Conservation (phyloP, 1,140 invertebrate genomes). For the Patella vulgata region DNA sequence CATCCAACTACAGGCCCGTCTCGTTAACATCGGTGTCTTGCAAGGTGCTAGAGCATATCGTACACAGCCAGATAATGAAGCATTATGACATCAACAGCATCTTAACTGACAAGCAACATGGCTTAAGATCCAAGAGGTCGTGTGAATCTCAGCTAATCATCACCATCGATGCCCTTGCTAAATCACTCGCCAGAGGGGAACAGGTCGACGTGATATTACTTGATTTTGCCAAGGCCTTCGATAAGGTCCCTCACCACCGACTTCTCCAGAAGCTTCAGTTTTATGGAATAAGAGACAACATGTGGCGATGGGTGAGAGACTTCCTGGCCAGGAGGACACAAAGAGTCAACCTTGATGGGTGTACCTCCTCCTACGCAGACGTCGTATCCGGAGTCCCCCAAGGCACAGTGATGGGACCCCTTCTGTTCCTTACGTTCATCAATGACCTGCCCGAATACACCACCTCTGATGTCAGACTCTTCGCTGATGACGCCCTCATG, state of each 20-base stretch:
- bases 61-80: conserved; percentile 17
- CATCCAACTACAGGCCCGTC: conserved; percentile 18
- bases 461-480: neutral
- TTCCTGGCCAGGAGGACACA: conserved; percentile 30
- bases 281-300: conserved; percentile 12
- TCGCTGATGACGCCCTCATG: conserved; percentile 17
- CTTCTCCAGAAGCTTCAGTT: neutral
- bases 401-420: conserved; percentile 29
- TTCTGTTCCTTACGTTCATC: conserved; percentile 32
- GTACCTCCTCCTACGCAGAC: conserved; percentile 3
- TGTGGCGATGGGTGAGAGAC: conserved; percentile 18
- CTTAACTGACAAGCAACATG: conserved; percentile 17
- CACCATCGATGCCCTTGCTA: conserved; percentile 13
- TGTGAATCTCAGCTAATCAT: conserved; percentile 17
- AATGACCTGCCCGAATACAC: conserved; percentile 25
- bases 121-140: conserved; percentile 19
- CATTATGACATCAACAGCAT: conserved; percentile 13
- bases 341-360: conserved; percentile 19
- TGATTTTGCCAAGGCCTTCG: conserved; percentile 16
- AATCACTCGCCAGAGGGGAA: neutral
- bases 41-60: conserved; percentile 26
- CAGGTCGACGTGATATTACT: conserved; percentile 2
- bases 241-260: neutral
- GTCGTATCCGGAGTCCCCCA: conserved; percentile 34
- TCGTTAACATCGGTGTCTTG: conserved; percentile 12